Percentiles rank a stretch among this genome's conserved stretches.
These are phyloP conservation scores for Neopelma chrysocephalum DNA, from an alignment of 2,797 vertebrate genomes.

Conservation along the genomic window DNA sequence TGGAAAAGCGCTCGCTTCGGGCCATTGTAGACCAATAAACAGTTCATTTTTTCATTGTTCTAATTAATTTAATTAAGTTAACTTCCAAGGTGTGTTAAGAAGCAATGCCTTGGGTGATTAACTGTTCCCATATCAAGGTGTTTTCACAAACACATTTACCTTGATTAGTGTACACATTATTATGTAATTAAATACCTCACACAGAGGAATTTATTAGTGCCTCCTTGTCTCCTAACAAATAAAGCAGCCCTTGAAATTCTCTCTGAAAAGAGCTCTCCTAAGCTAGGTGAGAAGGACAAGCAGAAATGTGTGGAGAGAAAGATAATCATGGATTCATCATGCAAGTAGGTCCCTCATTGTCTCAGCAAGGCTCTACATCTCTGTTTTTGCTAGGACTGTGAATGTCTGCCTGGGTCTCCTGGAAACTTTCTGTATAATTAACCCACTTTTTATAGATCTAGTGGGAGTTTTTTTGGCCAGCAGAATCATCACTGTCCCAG, in stretches of 20 bases:
- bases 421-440: not conserved
- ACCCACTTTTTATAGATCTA: not conserved
- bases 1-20: constrained; percentile 69
- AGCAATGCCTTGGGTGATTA: constrained; percentile 84
- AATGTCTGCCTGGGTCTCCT: not conserved
- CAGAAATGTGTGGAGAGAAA: constrained; percentile 26
- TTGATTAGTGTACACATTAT: constrained; percentile 87
- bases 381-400: not conserved
- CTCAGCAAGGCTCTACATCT: not conserved
- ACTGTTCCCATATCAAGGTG: constrained; percentile 85
- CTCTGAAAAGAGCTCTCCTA: constrained; percentile 69
- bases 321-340: constrained; percentile 37
- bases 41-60: constrained; percentile 80
- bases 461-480: not conserved
- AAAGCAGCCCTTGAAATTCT: constrained; percentile 77
- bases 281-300: constrained; percentile 62
- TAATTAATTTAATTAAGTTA: constrained; percentile 86
- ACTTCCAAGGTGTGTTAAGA: constrained; percentile 83
- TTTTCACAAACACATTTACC: constrained; percentile 85
- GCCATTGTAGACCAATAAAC: constrained; percentile 82
- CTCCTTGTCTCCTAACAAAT: constrained; percentile 82
- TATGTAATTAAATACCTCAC: constrained; percentile 85
- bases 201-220: constrained; percentile 85
- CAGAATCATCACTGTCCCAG: not conserved
- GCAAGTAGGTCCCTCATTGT: not conserved